Evolutionary conservation across 2,888 invertebrate species (phyloP), one percentile per base, ranked within the genome.

Genomic region (Listrodromus nycthemerus): DNA sequence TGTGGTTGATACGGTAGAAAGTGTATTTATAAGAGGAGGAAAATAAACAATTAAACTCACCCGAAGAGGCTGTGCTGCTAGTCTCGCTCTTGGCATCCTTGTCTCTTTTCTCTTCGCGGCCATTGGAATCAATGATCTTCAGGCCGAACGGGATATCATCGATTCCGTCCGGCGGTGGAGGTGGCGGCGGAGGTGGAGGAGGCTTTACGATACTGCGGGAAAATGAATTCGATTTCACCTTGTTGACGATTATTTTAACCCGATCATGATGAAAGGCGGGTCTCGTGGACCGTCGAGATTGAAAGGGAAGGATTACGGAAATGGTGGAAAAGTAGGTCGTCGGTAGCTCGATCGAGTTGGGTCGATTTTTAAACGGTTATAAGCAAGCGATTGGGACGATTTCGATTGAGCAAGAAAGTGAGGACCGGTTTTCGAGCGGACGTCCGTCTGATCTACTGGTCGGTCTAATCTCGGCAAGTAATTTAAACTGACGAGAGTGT

Each of bases 151-250:
- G 88, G 16, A 90, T 84, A 24, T 91, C 87, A 66, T 92, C 92
- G 13, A 90, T 91, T 67, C 89, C 88, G 86, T 92, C 91, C 70
- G 92, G 92, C 0, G 92, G 92, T 3, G 93, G 93, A 3, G 92
- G 92, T 0, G 92, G 93, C 0, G 93, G 93, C 2, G 93, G 93
- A 2, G 91, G 91, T n/a, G 91, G 91, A 3, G 92, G 92, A 5
- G 92, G 92, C 75, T 90, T 91, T 27, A 89, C 88, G 79, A 90
- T 86, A 82, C 91, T 91, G 75, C 37, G 69, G n/a, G 69, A 33
- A 69, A 45, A 61, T 63, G 75, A 71, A 41, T 61, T 13, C 16
- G 71, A 73, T 76, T 16, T 67, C 30, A 74, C 65, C 66, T 33
- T 45, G 70, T 61, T 50, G 55, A 70, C n/a, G 45, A 78, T 82